phyloP scores from a whole-genome alignment of 2,113 vertebrate genomes.

The Rallus limicola region DNA sequence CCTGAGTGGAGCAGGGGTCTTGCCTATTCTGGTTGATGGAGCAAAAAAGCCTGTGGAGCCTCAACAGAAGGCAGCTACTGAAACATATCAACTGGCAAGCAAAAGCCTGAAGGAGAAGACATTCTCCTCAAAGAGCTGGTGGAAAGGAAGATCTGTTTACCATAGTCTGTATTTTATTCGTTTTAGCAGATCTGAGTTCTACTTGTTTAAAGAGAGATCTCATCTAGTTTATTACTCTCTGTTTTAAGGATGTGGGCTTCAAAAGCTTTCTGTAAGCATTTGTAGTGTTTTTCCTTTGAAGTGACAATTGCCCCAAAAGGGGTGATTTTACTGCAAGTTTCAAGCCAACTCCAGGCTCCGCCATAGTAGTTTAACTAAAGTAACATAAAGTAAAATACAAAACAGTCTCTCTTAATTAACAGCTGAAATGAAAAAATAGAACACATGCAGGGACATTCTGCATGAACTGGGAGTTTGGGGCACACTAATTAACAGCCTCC shows the following conservation, averaged over 20 bases:
- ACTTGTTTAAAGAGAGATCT: not conserved
- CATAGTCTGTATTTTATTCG: not conserved
- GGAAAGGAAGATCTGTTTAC: not conserved
- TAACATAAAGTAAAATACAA: not conserved
- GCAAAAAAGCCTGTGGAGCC: not conserved
- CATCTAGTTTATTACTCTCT: not conserved
- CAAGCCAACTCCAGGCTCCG: not conserved
- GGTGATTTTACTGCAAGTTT: not conserved
- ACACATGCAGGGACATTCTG: not conserved
- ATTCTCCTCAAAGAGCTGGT: not conserved
- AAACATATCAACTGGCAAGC: not conserved
- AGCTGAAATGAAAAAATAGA: not conserved
- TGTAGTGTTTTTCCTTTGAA: not conserved
- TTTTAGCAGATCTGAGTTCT: not conserved
- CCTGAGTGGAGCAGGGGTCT: not conserved
- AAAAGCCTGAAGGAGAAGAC: not conserved
- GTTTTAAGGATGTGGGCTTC: not conserved
- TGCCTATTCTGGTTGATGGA: not conserved
- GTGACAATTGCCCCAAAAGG: not conserved
- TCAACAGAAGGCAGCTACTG: not conserved
- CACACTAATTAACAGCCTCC: not conserved
- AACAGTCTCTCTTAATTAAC: not conserved
- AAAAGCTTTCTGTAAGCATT: not conserved
- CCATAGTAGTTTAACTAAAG: not conserved
- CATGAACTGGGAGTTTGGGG: not conserved